Evolutionary conservation across 2,113 vertebrate species (phyloP).

Genomic region (Corvus hawaiiensis): DNA sequence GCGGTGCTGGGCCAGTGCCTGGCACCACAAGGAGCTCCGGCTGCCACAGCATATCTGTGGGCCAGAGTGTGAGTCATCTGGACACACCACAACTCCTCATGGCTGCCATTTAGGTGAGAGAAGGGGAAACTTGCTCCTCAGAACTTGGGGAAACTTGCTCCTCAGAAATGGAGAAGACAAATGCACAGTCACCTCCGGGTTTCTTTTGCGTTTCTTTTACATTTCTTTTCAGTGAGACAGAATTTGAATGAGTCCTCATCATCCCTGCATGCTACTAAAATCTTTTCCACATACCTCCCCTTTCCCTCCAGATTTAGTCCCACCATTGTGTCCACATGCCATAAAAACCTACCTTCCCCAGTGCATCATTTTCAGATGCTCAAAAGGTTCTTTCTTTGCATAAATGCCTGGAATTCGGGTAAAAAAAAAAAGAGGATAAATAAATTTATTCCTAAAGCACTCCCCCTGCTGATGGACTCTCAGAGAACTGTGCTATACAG

Average conservation of each 20-base stretch:
- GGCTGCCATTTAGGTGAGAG: background rate
- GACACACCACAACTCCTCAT: background rate
- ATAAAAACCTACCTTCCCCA: background rate
- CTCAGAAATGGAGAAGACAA: background rate
- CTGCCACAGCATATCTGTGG: background rate
- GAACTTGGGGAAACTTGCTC: background rate
- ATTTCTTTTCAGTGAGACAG: background rate
- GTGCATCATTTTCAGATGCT: background rate
- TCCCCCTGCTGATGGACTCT: slow-evolving; percentile 29
- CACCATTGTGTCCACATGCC: background rate
- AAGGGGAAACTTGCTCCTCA: background rate
- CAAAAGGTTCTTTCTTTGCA: background rate
- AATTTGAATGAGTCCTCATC: background rate
- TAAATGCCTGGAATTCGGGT: background rate
- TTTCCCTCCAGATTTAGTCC: background rate
- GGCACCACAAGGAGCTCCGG: background rate
- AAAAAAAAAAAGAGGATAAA: background rate
- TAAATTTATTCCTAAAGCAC: slow-evolving; percentile 29
- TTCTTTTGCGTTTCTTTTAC: background rate
- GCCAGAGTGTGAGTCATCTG: background rate
- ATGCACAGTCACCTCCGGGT: background rate
- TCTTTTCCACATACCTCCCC: background rate
- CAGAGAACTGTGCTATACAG: background rate
- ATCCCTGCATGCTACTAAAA: background rate
- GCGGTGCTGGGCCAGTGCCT: background rate